phyloP scores from a whole-genome alignment of 2,797 vertebrate species.

The Harpagifer antarcticus region DNA sequence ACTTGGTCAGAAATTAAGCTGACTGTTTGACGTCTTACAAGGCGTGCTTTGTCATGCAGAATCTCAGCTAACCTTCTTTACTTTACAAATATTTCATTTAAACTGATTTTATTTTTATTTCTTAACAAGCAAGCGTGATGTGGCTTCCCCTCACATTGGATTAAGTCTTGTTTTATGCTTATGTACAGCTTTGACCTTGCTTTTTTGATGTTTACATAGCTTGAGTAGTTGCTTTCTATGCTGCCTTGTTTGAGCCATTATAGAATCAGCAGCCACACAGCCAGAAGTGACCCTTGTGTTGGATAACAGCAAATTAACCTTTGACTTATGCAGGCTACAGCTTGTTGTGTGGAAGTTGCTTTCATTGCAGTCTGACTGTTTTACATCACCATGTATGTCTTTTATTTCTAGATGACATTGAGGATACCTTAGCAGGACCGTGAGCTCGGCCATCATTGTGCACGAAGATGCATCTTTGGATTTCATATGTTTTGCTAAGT shows the following conservation, averaged over 20 bases:
- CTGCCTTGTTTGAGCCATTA: constrained; percentile 67
- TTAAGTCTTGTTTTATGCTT: constrained; percentile 61
- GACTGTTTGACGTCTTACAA: constrained; percentile 36
- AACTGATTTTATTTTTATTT: constrained; percentile 27
- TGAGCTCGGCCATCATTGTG: constrained; percentile 65
- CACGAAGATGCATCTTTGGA: constrained; percentile 95
- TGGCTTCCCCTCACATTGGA: constrained; percentile 39
- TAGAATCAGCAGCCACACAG: constrained; percentile 56
- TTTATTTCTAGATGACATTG: constrained; percentile 85
- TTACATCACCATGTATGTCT: constrained; percentile 72
- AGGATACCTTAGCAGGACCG: constrained; percentile 76
- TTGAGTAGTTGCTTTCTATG: constrained; percentile 65
- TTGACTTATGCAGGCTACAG: constrained; percentile 55
- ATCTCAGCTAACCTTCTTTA: constrained; percentile 19
- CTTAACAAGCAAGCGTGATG: constrained; percentile 29
- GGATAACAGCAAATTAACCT: constrained; percentile 57
- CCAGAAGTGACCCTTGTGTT: constrained; percentile 72
- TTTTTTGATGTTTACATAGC: constrained; percentile 65
- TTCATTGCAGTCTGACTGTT: constrained; percentile 47
- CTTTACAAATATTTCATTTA: constrained; percentile 29
- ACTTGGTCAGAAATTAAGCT: constrained; percentile 47
- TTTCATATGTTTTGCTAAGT: constrained; percentile 89
- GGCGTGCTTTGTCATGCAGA: constrained; percentile 30
- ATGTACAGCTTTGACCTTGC: constrained; percentile 73
- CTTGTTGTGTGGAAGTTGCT: constrained; percentile 63